Base-by-base conservation (phyloP, 1,140 invertebrate genomes). In the Cylas formicarius region DNA sequence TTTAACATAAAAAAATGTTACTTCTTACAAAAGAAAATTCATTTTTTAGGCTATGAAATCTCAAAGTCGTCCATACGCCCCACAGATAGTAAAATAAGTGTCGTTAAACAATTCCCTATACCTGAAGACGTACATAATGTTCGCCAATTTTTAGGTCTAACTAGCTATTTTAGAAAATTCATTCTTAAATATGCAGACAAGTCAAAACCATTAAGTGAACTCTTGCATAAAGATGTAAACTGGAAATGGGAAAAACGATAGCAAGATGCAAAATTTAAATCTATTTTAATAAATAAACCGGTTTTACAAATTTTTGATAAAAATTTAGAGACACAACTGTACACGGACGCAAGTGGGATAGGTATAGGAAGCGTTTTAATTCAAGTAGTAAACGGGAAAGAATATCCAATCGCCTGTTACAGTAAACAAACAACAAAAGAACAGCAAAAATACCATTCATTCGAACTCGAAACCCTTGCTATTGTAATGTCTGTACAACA, bases 151-250 rank as follows among this genome's bases (percentile, higher is more conserved):
- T 20, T 62, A n/a, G 60, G 62, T 9, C 44, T 57, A 28, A 28
- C 55, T 0, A 51, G 54, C 16, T 65, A 56, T 44, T 65, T 67
- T 49, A 24, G 61, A 5, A 48, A 48, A 16, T 67, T 61, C 46
- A 52, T 66, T 6, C 33, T 43, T 33, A 36, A 50, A 31, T 27
- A 23, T 50, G 29, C 45, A 0, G 29, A 19, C 10, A 49, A 43
- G 1, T 26, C 24, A 2, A 3, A 3, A 2, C 46, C 38, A 2
- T 16, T 52, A 20, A 36, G 37, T 1, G 23, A 18, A 18, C 22
- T 52, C 22, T 11, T 29, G 2, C 57, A 49, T 14, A 47, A 50
- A 32, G 47, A 36, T 0, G 17, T 8, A 9, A 6, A 11, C 4
- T 44, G 11, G 14, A 9, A 4, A 18, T 44, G 33, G 41, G 41